Evolutionary conservation across 2,888 invertebrate species (phyloP).

Genomic region (Rhogogaster chlorosoma): DNA sequence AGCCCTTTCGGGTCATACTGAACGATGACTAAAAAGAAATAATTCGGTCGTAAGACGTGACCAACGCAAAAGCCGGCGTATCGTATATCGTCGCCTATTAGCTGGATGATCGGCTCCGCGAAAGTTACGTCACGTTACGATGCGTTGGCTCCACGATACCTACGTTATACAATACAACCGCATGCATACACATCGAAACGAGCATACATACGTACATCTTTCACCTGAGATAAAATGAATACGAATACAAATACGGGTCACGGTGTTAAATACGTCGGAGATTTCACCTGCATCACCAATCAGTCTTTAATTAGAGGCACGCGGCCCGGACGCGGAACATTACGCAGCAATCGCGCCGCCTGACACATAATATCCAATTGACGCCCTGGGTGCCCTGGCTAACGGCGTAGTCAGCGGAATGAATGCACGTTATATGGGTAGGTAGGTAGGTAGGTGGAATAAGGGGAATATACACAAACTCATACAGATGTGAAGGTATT

Average conservation of each 20-base stretch:
- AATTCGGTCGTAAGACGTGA: not conserved
- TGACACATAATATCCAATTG: slow-evolving; percentile 26
- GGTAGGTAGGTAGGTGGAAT: not conserved
- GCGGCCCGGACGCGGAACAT: slow-evolving; percentile 22
- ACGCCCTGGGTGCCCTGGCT: slow-evolving; percentile 24
- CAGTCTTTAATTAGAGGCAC: slow-evolving; percentile 17
- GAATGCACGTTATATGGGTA: slow-evolving; percentile 12
- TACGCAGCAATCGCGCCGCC: slow-evolving; percentile 1
- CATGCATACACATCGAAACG: not conserved
- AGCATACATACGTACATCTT: not conserved
- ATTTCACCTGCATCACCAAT: not conserved
- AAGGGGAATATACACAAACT: not conserved
- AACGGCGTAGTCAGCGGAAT: slow-evolving; percentile 22
- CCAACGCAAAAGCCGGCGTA: not conserved
- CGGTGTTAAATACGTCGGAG: not conserved
- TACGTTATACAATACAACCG: not conserved
- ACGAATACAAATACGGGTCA: not conserved
- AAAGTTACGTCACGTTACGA: slow-evolving; percentile 10
- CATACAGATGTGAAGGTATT: not conserved
- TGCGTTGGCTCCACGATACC: not conserved
- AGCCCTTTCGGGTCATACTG: not conserved
- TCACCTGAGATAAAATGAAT: not conserved
- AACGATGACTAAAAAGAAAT: not conserved
- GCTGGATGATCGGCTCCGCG: not conserved
- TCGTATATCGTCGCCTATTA: not conserved